Conservation (phyloP, 2,797 vertebrate genomes). For the Heteromormyrus szaboi region DNA sequence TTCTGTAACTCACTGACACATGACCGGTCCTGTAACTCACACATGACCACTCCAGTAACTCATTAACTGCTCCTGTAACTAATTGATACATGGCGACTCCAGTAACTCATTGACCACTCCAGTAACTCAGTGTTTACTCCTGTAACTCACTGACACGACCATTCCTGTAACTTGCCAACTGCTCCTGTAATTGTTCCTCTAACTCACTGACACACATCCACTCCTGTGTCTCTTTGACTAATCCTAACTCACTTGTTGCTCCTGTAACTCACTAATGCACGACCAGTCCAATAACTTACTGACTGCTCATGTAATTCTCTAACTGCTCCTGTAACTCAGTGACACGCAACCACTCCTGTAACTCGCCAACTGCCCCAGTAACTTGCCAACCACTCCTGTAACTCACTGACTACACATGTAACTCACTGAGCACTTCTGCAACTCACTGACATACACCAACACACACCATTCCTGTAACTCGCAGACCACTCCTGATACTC, state of each 20-base stretch:
- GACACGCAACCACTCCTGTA: background rate
- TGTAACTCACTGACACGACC: background rate
- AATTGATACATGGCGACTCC: background rate
- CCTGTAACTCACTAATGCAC: background rate
- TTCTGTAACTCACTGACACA: background rate
- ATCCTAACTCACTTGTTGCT: background rate
- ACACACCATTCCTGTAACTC: background rate
- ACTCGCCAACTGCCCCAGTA: background rate
- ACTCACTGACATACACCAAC: background rate
- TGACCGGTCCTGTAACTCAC: background rate
- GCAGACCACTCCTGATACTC: background rate
- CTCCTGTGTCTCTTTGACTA: background rate
- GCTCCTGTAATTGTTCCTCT: background rate
- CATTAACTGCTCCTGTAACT: background rate
- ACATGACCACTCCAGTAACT: background rate
- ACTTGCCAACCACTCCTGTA: background rate
- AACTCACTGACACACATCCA: background rate
- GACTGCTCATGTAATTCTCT: background rate
- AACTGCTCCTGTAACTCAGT: background rate
- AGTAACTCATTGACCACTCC: background rate
- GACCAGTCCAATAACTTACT: background rate
- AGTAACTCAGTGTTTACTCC: background rate
- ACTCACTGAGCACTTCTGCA: background rate
- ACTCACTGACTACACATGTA: background rate
- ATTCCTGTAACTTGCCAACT: background rate